A percentile compares a stretch with the other conserved stretches of the same genome.
Evolutionary conservation across 2,113 vertebrate genomes (phyloP).

Genomic region (Salvelinus alpinus): DNA sequence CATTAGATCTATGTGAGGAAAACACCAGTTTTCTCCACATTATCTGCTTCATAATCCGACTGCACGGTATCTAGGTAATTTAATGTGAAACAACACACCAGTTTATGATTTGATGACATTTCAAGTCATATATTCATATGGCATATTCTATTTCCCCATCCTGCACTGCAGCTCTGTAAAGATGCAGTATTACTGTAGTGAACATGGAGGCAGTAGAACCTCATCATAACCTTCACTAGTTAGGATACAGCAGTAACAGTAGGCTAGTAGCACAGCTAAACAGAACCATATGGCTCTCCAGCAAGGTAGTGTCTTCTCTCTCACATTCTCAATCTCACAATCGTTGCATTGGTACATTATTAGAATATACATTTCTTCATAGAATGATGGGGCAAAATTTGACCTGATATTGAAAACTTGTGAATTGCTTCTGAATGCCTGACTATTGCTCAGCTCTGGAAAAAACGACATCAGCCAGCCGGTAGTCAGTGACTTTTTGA

Average conservation of each 20-base stretch:
- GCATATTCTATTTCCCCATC: neutral
- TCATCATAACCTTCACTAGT: too few species aligned
- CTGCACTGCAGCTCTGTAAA: neutral
- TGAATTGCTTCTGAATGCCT: neutral
- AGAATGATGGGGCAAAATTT: neutral
- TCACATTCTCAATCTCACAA: neutral
- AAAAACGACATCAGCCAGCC: neutral
- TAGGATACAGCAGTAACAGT: neutral
- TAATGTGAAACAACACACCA: neutral
- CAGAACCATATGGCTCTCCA: neutral
- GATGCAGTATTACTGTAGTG: neutral
- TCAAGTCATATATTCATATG: neutral
- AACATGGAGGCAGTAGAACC: neutral
- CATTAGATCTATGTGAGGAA: too few species aligned
- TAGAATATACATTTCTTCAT: neutral
- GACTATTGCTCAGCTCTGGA: neutral
- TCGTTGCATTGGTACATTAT: neutral
- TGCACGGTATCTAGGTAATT: neutral
- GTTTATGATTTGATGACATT: too few species aligned
- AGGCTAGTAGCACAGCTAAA: neutral
- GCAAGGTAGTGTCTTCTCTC: neutral
- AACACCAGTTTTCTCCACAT: too few species aligned
- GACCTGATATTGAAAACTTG: neutral
- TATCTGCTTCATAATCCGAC: neutral
- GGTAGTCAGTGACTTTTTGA: neutral